Evolutionary conservation across 2,888 invertebrate species (phyloP).

Genomic region (Tenthredo livida): DNA sequence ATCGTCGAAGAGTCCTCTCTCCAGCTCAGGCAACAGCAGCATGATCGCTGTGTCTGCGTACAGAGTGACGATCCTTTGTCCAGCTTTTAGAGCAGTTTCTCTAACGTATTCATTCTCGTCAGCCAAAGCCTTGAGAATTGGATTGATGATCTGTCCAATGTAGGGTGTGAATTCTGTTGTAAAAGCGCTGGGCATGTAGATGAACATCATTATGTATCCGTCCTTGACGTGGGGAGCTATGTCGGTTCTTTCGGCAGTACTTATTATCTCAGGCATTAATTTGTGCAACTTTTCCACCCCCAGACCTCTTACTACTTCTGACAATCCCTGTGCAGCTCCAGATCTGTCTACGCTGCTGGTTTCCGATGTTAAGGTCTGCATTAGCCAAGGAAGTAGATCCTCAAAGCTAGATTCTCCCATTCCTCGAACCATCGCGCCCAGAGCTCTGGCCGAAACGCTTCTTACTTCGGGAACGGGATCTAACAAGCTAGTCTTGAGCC

Average conservation of each 20-base stretch:
- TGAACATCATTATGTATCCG: slow-evolving; percentile 99
- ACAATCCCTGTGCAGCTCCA: slow-evolving; percentile 97
- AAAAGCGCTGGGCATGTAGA: slow-evolving; percentile 99
- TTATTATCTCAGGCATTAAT: slow-evolving; percentile 98
- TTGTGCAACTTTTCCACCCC: slow-evolving; percentile 97
- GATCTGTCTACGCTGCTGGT: slow-evolving; percentile 96
- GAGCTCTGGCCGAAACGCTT: slow-evolving; percentile 95
- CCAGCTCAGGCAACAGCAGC: slow-evolving; percentile 94
- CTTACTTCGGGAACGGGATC: slow-evolving; percentile 99
- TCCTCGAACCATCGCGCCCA: slow-evolving; percentile 98
- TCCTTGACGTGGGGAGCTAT: slow-evolving; percentile 98
- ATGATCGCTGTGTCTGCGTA: slow-evolving; percentile 98
- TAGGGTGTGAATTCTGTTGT: slow-evolving; percentile 97
- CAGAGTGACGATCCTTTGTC: slow-evolving; percentile 96
- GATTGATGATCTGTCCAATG: slow-evolving; percentile 97
- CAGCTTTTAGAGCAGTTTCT: slow-evolving; percentile 97
- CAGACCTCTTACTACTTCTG: slow-evolving; percentile 97
- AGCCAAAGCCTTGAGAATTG: slow-evolving; percentile 97
- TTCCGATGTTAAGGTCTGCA: slow-evolving; percentile 98
- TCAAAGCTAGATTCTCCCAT: slow-evolving; percentile 98
- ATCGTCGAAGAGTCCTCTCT: slow-evolving; percentile 96
- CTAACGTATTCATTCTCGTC: slow-evolving; percentile 99
- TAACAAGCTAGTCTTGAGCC: slow-evolving; percentile 95
- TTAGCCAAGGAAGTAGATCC: slow-evolving; percentile 98
- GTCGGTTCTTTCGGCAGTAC: slow-evolving; percentile 94